A percentile compares a stretch with the other conserved stretches of the same genome.
phyloP scores from a whole-genome alignment of 2,888 invertebrate species.

The Acanthosepion esculentum region DNA sequence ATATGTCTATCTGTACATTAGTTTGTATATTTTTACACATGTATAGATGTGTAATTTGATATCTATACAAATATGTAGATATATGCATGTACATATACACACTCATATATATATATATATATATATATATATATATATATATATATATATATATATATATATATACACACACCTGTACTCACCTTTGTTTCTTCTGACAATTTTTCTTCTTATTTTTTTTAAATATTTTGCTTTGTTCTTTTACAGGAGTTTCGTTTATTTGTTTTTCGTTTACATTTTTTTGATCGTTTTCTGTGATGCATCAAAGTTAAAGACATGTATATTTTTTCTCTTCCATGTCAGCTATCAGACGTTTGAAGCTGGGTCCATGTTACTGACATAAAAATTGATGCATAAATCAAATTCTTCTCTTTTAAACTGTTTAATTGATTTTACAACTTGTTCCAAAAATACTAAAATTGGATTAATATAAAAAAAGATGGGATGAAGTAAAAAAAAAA shows the following conservation, averaged over 20 bases:
- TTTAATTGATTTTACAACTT: constrained; percentile 33
- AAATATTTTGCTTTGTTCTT: neutral
- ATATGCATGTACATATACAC: neutral
- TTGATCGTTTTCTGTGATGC: neutral
- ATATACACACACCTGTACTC: neutral
- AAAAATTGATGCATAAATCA: neutral
- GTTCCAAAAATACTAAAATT: constrained; percentile 33
- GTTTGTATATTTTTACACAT: neutral
- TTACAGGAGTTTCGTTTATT: neutral
- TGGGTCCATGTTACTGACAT: neutral
- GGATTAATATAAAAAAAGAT: neutral
- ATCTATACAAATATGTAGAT: neutral
- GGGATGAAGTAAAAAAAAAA: neutral
- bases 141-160: neutral
- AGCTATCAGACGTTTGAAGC: neutral
- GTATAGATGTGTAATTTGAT: neutral
- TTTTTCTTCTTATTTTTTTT: neutral
- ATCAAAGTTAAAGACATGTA: neutral
- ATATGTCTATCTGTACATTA: neutral
- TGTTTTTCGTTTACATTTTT: neutral
- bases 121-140: neutral
- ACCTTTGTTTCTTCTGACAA: neutral
- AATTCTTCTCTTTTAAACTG: constrained; percentile 6
- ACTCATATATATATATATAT: neutral
- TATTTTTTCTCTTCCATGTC: neutral